phyloP scores from a whole-genome alignment of 2,888 invertebrate genomes.

The Clunio marinus region DNA sequence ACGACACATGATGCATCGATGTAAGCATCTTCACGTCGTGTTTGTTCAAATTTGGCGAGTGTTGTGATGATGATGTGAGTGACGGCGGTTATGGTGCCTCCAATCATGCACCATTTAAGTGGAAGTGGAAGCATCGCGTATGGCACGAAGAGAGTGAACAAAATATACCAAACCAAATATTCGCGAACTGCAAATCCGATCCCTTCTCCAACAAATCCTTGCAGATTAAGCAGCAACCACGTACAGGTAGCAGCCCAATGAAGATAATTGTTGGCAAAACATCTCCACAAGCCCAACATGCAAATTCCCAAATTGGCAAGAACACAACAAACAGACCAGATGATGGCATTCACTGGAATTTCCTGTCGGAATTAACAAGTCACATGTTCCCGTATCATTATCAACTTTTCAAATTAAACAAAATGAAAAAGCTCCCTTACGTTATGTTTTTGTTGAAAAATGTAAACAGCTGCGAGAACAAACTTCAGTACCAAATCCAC shows the following conservation, averaged over 20 bases:
- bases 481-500: constrained; percentile 82
- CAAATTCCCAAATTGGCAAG: constrained; percentile 76
- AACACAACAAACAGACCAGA: constrained; percentile 73
- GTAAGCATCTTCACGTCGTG: background rate
- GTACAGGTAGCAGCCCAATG: constrained; percentile 90
- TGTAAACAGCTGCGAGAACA: constrained; percentile 49
- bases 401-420: too few relatives aligned
- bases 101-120: constrained; percentile 81
- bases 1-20: constrained; percentile 53
- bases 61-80: constrained; percentile 66
- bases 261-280: constrained; percentile 88
- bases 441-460: constrained; percentile 20
- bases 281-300: constrained; percentile 79
- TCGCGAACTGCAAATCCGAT: constrained; percentile 70
- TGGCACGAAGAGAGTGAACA: constrained; percentile 89
- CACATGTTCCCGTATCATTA: too few relatives aligned
- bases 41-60: constrained; percentile 47
- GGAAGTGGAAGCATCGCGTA: constrained; percentile 92
- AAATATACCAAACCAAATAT: constrained; percentile 86
- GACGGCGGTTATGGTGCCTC: constrained; percentile 74
- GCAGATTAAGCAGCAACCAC: constrained; percentile 80
- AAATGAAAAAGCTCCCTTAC: background rate
- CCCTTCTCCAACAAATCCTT: constrained; percentile 73
- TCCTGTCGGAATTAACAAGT: constrained; percentile 43
- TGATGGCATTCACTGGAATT: constrained; percentile 56